These are phyloP conservation scores for Gymnocheta viridis DNA, from an alignment of 2,888 invertebrate genomes.

Conservation along the genomic window DNA sequence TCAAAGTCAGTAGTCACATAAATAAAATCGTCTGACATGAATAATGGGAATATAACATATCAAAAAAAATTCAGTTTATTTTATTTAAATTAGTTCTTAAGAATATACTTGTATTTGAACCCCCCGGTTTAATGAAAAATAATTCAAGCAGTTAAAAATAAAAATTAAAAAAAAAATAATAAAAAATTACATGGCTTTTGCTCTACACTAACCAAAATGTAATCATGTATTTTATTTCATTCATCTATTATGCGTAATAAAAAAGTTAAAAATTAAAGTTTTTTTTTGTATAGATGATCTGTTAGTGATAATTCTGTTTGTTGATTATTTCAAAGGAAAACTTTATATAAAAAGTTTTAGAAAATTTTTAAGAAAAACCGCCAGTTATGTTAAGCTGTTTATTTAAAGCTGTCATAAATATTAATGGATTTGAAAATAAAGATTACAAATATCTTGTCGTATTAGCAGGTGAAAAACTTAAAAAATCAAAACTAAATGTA, in stretches of 20 bases:
- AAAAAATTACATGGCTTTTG: slow-evolving; percentile 44
- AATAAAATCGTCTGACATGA: no score
- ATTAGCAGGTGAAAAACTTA: slow-evolving; percentile 24
- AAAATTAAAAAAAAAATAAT: background rate
- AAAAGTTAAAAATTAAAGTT: slow-evolving; percentile 18
- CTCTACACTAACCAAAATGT: slow-evolving; percentile 12
- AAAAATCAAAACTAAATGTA: slow-evolving; percentile 6
- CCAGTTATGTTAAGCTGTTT: slow-evolving; percentile 65
- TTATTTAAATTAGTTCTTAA: no score
- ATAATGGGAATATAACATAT: no score
- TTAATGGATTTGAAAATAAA: slow-evolving; percentile 58
- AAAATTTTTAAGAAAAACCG: slow-evolving; percentile 28
- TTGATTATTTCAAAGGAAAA: slow-evolving; percentile 8
- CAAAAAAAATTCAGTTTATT: no score
- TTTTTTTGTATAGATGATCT: slow-evolving; percentile 44
- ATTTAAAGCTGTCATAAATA: slow-evolving; percentile 67
- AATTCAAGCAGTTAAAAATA: slow-evolving; percentile 62
- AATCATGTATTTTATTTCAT: slow-evolving; percentile 27
- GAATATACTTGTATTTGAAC: no score
- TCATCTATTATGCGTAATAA: slow-evolving; percentile 40
- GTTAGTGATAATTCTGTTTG: slow-evolving; percentile 36
- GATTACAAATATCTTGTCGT: slow-evolving; percentile 60
- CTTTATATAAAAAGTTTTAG: background rate
- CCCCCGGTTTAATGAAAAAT: slow-evolving; percentile 50
- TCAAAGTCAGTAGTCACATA: no score